Percentiles rank a stretch among this genome's conserved stretches.
These are phyloP conservation scores for Gymnocephalus cernua DNA, from an alignment of 2,113 vertebrate genomes.

Conservation along the genomic window DNA sequence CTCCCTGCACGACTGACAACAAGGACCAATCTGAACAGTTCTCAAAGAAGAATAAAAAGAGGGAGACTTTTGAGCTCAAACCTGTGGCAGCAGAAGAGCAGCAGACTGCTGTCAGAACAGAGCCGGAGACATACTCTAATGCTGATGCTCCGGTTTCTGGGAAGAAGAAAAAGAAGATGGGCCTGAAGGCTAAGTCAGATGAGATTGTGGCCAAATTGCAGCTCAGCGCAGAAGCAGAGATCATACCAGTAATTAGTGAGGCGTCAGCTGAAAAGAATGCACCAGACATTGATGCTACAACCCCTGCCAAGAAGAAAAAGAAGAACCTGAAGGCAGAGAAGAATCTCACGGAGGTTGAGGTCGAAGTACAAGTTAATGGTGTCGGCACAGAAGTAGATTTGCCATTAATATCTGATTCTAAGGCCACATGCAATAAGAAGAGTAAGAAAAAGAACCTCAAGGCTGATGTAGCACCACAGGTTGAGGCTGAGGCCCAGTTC, in stretches of 20 bases:
- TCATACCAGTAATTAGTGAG: background rate
- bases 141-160: background rate
- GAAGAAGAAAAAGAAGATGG: conserved; percentile 38
- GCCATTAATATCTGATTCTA: background rate
- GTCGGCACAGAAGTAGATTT: background rate
- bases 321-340: background rate
- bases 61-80: background rate
- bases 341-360: background rate
- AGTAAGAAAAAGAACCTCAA: background rate
- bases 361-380: background rate
- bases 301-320: conserved; percentile 34
- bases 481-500: background rate
- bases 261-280: background rate
- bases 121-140: background rate
- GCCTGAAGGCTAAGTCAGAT: background rate
- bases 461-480: background rate
- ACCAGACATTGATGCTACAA: background rate
- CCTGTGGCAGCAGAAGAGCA: background rate
- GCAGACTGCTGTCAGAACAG: background rate
- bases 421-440: conserved; percentile 18
- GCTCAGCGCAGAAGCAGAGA: background rate
- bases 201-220: background rate
- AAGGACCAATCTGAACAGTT: background rate
- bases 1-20: background rate
- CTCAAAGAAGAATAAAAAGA: conserved; percentile 3